These are phyloP conservation scores for Scaptomyza tumidula DNA, from an alignment of 2,888 invertebrate species.

Conservation along the genomic window DNA sequence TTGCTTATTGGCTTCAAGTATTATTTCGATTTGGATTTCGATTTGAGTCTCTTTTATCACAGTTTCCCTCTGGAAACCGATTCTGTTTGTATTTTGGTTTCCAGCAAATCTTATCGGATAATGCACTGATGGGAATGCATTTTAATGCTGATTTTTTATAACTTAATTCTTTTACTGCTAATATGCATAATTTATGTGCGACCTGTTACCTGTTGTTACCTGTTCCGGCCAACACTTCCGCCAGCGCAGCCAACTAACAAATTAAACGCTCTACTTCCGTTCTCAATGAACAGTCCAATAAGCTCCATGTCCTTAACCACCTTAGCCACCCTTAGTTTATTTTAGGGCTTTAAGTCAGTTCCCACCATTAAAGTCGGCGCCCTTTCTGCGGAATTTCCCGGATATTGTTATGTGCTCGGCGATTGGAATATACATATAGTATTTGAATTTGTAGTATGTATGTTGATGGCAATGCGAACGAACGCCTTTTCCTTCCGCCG, in stretches of 20 bases:
- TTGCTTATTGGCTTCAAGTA: conserved; percentile 59
- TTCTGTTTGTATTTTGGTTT: conserved; percentile 43
- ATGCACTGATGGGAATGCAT: conserved; percentile 3
- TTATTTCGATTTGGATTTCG: conserved; percentile 44
- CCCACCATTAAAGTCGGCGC: conserved; percentile 58
- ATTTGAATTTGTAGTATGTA: not conserved
- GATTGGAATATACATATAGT: conserved; percentile 26
- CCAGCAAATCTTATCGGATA: conserved; percentile 50
- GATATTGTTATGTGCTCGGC: conserved; percentile 70
- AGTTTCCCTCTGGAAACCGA: conserved; percentile 3
- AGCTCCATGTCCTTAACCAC: conserved; percentile 35
- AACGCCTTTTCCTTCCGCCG: conserved; percentile 79
- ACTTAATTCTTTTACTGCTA: not conserved
- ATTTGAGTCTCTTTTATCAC: conserved; percentile 22
- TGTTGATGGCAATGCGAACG: conserved; percentile 36
- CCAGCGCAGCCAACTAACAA: conserved; percentile 39
- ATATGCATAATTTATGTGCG: conserved; percentile 42
- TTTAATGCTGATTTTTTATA: conserved; percentile 6
- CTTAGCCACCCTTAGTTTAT: conserved; percentile 20
- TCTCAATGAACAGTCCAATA: conserved; percentile 52
- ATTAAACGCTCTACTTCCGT: conserved; percentile 70
- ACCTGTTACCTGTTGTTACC: conserved; percentile 48
- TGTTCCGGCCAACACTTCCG: conserved; percentile 37
- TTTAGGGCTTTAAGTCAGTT: conserved; percentile 40
- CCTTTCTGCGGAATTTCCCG: conserved; percentile 70